Conservation (phyloP, 2,888 invertebrate genomes). For the Cephus pulcher region DNA sequence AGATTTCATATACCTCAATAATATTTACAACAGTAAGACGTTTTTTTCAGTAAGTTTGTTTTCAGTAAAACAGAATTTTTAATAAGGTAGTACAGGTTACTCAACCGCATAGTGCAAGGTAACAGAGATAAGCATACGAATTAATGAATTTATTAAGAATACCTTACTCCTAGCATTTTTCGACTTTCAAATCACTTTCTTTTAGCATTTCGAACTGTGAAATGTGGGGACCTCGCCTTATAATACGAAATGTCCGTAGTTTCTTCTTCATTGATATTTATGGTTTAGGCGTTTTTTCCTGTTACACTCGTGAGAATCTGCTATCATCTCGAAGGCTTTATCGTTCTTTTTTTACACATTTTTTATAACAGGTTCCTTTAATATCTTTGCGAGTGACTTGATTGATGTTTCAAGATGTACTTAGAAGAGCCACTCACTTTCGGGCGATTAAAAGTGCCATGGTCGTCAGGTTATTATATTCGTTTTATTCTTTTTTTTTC, state of each 20-base stretch:
- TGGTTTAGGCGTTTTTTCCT: not conserved
- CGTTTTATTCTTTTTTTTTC: not conserved
- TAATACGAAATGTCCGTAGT: not conserved
- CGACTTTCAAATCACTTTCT: not conserved
- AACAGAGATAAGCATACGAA: not conserved
- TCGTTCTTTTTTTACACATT: not conserved
- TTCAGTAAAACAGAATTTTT: too few species aligned
- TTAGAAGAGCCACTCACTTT: not conserved
- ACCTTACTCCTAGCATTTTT: not conserved
- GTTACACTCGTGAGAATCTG: not conserved
- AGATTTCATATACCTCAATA: not conserved
- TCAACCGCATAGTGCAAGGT: not conserved
- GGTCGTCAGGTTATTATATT: not conserved
- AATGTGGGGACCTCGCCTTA: not conserved
- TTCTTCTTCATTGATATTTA: not conserved
- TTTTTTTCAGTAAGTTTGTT: too few species aligned
- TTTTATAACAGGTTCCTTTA: not conserved
- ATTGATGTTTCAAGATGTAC: not conserved
- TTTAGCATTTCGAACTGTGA: not conserved
- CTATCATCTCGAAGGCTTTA: not conserved
- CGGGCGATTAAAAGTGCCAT: not conserved
- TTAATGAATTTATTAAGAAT: not conserved
- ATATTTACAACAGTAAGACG: not conserved
- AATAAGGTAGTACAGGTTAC: too few species aligned
- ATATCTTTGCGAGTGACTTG: not conserved